Evolutionary conservation across 2,113 vertebrate species (phyloP), one percentile per base, ranked within the genome.

Genomic region (Petrocephalus microphthalmus): DNA sequence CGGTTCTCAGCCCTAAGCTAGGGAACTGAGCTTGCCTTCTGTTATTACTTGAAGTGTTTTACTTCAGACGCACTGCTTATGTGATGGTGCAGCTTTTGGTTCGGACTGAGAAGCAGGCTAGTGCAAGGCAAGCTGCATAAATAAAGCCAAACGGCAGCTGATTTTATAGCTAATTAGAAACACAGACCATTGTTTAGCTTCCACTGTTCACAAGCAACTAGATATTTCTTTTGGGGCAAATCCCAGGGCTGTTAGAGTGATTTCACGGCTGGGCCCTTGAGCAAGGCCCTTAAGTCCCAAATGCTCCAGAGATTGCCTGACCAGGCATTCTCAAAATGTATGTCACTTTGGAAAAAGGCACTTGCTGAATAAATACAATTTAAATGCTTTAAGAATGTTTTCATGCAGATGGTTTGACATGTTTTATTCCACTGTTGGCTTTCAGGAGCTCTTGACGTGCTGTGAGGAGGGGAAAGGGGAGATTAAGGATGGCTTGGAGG

Each of bases 391-490:
- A 19, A 2, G 29, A 33, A 78, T 33, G 33, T 78, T 78, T 74
- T 37, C 22, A 64, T 74, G 67, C 33, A 74, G 67, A 74, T 84
- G 15, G 22, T 29, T 51, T 84, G 10, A 33, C 25, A 7, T 87
- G 74, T 84, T 20, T 92, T 56, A 89, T 78, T 74, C 54, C 10
- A 67, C 60, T 3, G 3, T n/a, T 42, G 33, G 6, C 90, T 88
- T 71, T 81, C 71, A 99, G 98, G 98, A 99, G 93, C 94, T 99
- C 86, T 95, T 99, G 89, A 99, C 98, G 0, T 99, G 98, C 95
- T 99, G 98, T 57, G 98, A 99, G 92, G 98, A 99, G 93, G 98
- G 98, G 5, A 99, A 99, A 94, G 98, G 98, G 67, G 98, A 99
- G 93, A 99, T 99, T 91, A 99, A 99, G 90, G 98, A 99, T 29